Percentiles rank a stretch among this genome's conserved stretches.
These are phyloP conservation scores for Myocastor coypus DNA, from an alignment of 2,113 vertebrate species.

Conservation along the genomic window DNA sequence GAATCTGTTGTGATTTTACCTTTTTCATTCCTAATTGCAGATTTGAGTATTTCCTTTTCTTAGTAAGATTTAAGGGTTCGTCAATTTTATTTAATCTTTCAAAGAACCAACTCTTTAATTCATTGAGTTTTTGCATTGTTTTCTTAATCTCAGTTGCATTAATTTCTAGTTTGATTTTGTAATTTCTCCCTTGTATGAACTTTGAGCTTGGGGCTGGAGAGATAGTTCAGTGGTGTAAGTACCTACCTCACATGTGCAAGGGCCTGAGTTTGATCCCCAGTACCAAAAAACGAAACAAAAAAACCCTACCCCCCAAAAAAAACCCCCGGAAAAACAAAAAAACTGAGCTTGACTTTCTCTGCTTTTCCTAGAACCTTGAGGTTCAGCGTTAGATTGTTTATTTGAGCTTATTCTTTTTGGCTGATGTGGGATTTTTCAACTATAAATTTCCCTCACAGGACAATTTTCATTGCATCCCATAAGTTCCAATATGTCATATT, in stretches of 20 bases:
- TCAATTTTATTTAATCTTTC: background rate
- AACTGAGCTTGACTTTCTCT: too few species aligned
- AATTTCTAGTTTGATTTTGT: background rate
- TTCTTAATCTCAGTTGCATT: background rate
- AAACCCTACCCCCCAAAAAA: too few species aligned
- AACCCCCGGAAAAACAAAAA: too few species aligned
- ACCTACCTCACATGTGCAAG: too few species aligned
- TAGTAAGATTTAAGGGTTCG: background rate
- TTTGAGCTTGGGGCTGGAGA: background rate
- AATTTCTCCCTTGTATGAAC: background rate
- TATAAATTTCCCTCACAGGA: background rate
- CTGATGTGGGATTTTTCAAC: background rate
- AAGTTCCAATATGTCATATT: background rate
- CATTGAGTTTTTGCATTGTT: background rate
- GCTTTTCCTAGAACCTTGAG: background rate
- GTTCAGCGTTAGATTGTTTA: background rate
- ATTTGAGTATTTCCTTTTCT: background rate
- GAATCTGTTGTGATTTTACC: background rate
- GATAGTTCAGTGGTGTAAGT: too few species aligned
- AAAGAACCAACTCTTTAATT: background rate
- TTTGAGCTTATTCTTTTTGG: background rate
- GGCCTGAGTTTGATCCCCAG: too few species aligned
- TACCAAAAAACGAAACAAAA: too few species aligned
- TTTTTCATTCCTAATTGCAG: background rate
- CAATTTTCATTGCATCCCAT: background rate